Percentiles rank a stretch among this genome's conserved stretches.
These are phyloP conservation scores for Thaumatotibia leucotreta DNA, from an alignment of 1,140 invertebrate species.

Conservation along the genomic window DNA sequence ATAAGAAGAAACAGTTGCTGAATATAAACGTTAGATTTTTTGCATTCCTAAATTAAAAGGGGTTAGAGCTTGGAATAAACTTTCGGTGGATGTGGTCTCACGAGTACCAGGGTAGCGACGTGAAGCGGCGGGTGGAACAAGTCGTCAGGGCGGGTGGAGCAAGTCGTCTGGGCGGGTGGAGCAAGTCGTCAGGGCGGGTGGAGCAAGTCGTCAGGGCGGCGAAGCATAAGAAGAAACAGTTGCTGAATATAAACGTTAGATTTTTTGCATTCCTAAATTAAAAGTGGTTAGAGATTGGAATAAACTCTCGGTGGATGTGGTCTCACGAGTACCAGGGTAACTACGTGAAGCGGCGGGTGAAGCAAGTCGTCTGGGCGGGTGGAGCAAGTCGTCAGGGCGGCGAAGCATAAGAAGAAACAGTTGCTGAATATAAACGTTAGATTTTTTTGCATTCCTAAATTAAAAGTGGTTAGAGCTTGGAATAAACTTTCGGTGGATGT, in stretches of 20 bases:
- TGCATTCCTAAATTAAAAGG: no score
- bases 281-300: no score
- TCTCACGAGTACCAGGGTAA: no score
- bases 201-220: no score
- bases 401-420: conserved; percentile 73
- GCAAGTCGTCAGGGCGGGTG: no score
- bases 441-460: background rate
- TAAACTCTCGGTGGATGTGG: no score
- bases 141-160: conserved; percentile 71
- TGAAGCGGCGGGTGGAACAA: conserved; percentile 73
- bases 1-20: conserved; percentile 73
- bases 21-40: conserved; percentile 59
- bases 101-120: no score
- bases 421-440: conserved; percentile 70
- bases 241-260: conserved; percentile 69
- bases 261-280: background rate
- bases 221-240: conserved; percentile 73
- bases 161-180: no score
- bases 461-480: no score
- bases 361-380: conserved; percentile 72
- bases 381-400: conserved; percentile 67
- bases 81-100: no score
- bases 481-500: no score
- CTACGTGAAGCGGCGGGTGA: conserved; percentile 75
- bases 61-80: no score